A percentile compares a stretch with the other conserved stretches of the same genome.
These are phyloP conservation scores for Buceros bicornis DNA, from an alignment of 2,797 vertebrate genomes.

Conservation along the genomic window DNA sequence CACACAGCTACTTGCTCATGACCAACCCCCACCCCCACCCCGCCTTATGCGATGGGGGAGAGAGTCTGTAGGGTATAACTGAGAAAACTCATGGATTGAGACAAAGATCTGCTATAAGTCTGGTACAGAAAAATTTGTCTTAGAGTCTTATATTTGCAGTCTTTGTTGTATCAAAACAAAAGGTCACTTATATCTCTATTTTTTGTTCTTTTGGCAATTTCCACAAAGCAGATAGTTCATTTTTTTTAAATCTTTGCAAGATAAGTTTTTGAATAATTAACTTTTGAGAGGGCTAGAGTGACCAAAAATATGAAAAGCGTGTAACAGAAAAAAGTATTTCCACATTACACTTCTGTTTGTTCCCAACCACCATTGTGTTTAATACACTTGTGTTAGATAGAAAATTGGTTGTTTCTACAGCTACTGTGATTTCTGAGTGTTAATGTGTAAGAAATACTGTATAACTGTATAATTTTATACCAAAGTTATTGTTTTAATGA, in stretches of 20 bases:
- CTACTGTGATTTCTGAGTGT: background rate
- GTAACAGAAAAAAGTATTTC: background rate
- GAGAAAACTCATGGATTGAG: too few species aligned
- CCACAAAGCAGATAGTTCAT: fast-evolving
- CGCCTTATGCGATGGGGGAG: too few species aligned
- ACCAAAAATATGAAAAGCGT: background rate
- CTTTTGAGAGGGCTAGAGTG: background rate
- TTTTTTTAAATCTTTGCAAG: background rate
- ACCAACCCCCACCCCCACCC: too few species aligned
- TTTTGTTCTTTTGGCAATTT: background rate
- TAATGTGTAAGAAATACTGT: background rate
- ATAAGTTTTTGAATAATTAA: background rate
- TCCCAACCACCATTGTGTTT: fast-evolving
- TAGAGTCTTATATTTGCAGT: background rate
- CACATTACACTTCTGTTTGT: background rate
- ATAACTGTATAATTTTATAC: background rate
- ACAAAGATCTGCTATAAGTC: background rate
- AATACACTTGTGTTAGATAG: background rate
- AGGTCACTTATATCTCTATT: background rate
- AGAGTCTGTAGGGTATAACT: too few species aligned
- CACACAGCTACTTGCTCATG: too few species aligned
- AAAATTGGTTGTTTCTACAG: background rate
- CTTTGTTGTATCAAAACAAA: background rate
- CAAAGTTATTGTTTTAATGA: background rate
- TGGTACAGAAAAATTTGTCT: background rate